Evolutionary conservation across 2,888 invertebrate species (phyloP).

Genomic region (Agrotis ipsilon): DNA sequence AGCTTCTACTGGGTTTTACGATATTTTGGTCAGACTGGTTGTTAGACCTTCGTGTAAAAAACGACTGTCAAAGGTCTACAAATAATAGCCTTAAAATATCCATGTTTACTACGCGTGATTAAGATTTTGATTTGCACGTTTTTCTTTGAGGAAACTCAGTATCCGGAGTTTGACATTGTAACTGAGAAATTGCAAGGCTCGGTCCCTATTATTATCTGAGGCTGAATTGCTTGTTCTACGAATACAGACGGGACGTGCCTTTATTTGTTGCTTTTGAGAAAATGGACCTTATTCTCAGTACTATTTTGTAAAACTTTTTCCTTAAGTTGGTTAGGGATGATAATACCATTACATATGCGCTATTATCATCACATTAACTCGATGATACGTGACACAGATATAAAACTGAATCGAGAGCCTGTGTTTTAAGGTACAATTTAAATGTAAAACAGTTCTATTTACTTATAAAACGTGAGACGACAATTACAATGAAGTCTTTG

Average conservation of each 20-base stretch:
- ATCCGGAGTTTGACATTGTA: background rate
- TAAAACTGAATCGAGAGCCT: conserved; percentile 24
- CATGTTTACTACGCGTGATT: too few relatives aligned
- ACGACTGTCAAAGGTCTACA: too few relatives aligned
- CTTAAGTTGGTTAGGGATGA: background rate
- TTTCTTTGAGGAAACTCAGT: conserved; percentile 12
- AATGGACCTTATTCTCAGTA: background rate
- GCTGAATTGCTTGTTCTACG: conserved; percentile 21
- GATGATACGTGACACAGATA: background rate
- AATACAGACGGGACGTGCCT: conserved; percentile 6
- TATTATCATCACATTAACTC: background rate
- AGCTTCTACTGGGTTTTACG: too few relatives aligned
- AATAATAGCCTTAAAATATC: too few relatives aligned
- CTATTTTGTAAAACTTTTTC: conserved; percentile 23
- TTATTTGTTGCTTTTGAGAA: conserved; percentile 14
- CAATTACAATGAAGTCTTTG: conserved; percentile 62
- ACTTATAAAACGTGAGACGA: conserved; percentile 54
- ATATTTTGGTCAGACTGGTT: too few relatives aligned
- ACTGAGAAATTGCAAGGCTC: conserved; percentile 23
- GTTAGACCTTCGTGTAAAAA: too few relatives aligned
- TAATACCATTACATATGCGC: background rate
- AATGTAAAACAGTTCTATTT: conserved; percentile 53
- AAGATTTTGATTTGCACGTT: background rate
- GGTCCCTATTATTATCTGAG: conserved; percentile 22
- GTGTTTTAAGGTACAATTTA: conserved; percentile 28